phyloP scores from a whole-genome alignment of 23 tunicate genomes.

The Styela clava region DNA sequence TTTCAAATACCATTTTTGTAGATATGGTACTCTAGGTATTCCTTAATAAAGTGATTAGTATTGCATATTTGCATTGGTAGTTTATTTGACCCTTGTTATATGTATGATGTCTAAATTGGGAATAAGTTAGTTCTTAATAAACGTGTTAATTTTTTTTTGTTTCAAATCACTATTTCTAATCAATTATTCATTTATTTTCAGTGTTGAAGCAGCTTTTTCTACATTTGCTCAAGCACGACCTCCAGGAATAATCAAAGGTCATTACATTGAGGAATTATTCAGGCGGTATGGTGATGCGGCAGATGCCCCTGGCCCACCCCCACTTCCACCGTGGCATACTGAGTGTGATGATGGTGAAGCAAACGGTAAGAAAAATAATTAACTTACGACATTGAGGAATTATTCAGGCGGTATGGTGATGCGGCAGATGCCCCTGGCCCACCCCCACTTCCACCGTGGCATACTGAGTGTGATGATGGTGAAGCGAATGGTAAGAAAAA shows the following conservation, averaged over 20 bases:
- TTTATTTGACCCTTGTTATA: too few species aligned
- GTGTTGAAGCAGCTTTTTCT: slow-evolving; percentile 85
- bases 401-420: slow-evolving; percentile 74
- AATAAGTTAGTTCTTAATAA: too few species aligned
- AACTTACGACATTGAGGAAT: slow-evolving; percentile 80
- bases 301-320: slow-evolving; percentile 82
- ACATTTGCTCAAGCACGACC: slow-evolving; percentile 80
- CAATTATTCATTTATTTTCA: too few species aligned
- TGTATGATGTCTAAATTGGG: too few species aligned
- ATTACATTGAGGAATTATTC: slow-evolving; percentile 84
- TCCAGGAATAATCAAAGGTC: slow-evolving; percentile 90
- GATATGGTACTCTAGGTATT: too few species aligned
- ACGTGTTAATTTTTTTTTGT: too few species aligned
- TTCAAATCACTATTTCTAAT: too few species aligned
- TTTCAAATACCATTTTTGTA: too few species aligned
- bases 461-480: slow-evolving; percentile 78
- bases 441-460: slow-evolving; percentile 90
- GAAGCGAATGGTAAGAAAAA: slow-evolving; percentile 21
- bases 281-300: slow-evolving; percentile 74
- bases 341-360: slow-evolving; percentile 65
- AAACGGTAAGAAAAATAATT: slow-evolving; percentile 11
- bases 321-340: slow-evolving; percentile 89
- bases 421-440: slow-evolving; percentile 81
- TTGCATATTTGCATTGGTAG: too few species aligned
- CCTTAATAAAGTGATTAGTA: too few species aligned